phyloP scores from a whole-genome alignment of 2,113 vertebrate genomes.

The Anolis carolinensis region DNA sequence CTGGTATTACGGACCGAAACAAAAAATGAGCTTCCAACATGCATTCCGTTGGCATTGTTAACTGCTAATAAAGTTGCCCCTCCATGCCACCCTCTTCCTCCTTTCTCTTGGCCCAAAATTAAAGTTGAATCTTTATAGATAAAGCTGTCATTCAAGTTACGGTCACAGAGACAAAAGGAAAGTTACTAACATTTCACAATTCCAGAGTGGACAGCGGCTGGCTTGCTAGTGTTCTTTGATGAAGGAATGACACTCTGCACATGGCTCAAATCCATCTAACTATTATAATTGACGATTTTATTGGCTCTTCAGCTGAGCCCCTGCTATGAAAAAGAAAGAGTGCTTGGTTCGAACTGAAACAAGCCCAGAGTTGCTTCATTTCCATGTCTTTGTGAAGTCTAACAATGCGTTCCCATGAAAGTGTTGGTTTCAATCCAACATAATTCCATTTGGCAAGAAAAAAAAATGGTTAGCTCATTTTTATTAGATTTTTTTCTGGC shows the following conservation, averaged over 20 bases:
- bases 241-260: neutral
- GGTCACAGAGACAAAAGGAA: neutral
- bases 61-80: neutral
- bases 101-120: no score
- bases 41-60: neutral
- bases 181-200: no score
- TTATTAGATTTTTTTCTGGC: neutral
- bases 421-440: neutral
- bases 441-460: neutral
- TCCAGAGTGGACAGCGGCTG: no score
- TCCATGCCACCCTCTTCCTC: no score
- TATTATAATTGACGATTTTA: neutral
- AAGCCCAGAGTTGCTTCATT: fast-evolving
- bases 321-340: neutral
- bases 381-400: neutral
- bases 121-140: no score
- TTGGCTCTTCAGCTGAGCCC: neutral
- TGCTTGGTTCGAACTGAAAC: neutral
- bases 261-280: neutral
- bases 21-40: no score
- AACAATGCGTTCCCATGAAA: neutral
- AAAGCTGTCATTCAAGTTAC: neutral
- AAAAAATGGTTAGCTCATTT: fast-evolving
- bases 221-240: no score
- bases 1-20: neutral